These are phyloP conservation scores for Recurvirostra avosetta DNA, from an alignment of 2,113 vertebrate species.

Conservation along the genomic window DNA sequence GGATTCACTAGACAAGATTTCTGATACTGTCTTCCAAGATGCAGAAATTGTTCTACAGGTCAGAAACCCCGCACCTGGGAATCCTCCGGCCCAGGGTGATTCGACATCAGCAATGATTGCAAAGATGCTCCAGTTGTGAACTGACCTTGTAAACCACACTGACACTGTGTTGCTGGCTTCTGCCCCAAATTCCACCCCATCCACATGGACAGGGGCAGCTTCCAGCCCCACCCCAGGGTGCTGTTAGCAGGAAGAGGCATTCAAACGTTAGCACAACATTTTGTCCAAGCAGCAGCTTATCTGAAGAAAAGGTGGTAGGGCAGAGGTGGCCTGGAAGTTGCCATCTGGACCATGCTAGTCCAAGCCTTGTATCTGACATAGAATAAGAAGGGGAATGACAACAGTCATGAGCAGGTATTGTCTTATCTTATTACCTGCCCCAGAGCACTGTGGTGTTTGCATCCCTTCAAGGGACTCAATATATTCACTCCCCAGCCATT, in stretches of 20 bases:
- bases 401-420: not conserved
- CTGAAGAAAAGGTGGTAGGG: not conserved
- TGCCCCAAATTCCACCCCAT: not conserved
- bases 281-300: not conserved
- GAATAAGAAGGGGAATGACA: not conserved
- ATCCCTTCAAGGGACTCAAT: slow-evolving; percentile 79
- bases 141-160: not conserved
- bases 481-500: slow-evolving; percentile 89
- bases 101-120: not conserved
- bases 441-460: slow-evolving; percentile 75
- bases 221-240: not conserved
- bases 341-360: not conserved
- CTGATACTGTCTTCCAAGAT: not conserved
- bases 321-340: not conserved
- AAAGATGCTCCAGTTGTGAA: not conserved
- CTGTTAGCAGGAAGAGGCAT: slow-evolving; percentile 4
- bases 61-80: not conserved
- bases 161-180: not conserved
- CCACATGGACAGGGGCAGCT: not conserved
- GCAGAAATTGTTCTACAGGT: not conserved
- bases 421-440: slow-evolving; percentile 68
- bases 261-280: not conserved
- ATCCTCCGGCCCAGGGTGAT: not conserved
- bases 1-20: not conserved
- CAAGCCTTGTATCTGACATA: not conserved